Evolutionary conservation across 2,113 vertebrate species (phyloP).

Genomic region (Anarhynchus alexandrinus): DNA sequence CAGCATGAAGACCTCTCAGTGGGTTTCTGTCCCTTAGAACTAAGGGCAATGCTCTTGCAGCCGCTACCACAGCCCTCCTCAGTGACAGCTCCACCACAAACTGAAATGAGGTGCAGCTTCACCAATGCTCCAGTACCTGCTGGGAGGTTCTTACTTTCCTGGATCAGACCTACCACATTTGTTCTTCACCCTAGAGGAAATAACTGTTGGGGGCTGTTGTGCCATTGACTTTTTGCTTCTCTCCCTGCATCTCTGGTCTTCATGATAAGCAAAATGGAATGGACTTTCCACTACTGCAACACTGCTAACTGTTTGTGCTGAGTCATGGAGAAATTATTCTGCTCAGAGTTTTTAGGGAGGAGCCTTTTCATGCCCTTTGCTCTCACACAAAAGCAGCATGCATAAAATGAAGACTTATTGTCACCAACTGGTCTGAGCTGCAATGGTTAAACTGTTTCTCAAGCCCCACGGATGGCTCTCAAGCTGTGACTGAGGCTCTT

Average conservation of each 20-base stretch:
- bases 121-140: background rate
- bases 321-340: background rate
- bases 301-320: background rate
- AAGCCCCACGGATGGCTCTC: background rate
- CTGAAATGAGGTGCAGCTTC: background rate
- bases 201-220: background rate
- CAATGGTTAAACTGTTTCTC: background rate
- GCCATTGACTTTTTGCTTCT: background rate
- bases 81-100: background rate
- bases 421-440: background rate
- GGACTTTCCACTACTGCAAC: background rate
- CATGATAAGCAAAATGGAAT: background rate
- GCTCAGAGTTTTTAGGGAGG: background rate
- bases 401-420: background rate
- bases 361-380: background rate
- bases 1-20: background rate
- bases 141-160: background rate
- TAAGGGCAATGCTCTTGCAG: background rate
- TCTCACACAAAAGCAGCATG: background rate
- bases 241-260: background rate
- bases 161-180: background rate
- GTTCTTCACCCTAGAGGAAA: background rate
- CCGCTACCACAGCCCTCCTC: background rate
- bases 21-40: background rate
- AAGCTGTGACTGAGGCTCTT: background rate